phyloP scores from a whole-genome alignment of 2,113 vertebrate species.

The Erinaceus europaeus region DNA sequence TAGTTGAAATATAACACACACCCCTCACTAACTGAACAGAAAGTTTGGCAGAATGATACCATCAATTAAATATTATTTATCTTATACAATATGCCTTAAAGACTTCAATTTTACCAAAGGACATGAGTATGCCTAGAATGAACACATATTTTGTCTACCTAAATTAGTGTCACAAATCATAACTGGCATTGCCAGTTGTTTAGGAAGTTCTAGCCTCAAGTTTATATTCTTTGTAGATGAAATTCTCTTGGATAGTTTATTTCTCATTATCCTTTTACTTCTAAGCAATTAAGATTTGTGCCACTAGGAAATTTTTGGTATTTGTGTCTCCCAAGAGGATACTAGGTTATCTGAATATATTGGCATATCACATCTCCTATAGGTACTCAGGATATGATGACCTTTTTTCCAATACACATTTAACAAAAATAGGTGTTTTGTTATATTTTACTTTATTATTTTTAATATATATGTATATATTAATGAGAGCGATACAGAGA shows the following conservation, averaged over 20 bases:
- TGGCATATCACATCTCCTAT: neutral
- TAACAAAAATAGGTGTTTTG: neutral
- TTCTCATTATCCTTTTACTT: neutral
- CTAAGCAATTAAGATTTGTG: neutral
- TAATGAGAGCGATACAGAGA: too few species aligned
- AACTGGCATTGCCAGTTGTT: neutral
- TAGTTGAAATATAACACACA: neutral
- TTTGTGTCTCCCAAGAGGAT: neutral
- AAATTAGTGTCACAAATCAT: neutral
- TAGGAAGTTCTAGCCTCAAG: neutral
- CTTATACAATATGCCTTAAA: neutral
- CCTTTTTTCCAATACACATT: neutral
- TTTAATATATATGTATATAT: too few species aligned
- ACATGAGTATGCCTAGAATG: neutral
- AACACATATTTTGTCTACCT: neutral
- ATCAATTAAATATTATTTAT: neutral
- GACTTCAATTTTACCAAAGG: neutral
- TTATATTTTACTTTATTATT: too few species aligned
- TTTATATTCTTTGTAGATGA: neutral
- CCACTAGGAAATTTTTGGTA: neutral
- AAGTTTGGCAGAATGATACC: neutral
- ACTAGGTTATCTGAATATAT: neutral
- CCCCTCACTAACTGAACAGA: neutral
- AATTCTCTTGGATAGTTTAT: neutral
- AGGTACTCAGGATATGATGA: neutral